Conservation (phyloP, 1,140 invertebrate species). For the Formica selysi region DNA sequence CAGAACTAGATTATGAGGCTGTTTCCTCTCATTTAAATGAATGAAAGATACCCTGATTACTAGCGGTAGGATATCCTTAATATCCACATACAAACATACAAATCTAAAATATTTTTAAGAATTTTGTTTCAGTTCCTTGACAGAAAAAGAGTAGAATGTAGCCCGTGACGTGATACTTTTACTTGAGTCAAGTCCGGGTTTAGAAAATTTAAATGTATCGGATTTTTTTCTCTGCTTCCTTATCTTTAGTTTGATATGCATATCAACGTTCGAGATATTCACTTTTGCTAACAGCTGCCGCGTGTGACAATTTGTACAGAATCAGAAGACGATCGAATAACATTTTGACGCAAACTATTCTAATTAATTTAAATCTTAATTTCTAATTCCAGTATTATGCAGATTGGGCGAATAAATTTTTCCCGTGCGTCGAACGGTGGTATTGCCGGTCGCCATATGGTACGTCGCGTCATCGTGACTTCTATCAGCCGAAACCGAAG, state of each 20-base stretch:
- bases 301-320: background rate
- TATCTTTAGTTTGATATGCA: conserved; percentile 7
- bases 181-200: no score
- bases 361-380: conserved; percentile 34
- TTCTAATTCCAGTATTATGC: conserved; percentile 49
- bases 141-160: conserved; percentile 13
- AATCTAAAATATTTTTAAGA: conserved; percentile 16
- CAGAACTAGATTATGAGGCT: background rate
- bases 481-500: background rate
- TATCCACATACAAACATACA: no score
- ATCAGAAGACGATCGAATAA: background rate
- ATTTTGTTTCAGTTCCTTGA: background rate
- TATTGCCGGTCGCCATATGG: background rate
- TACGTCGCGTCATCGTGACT: background rate
- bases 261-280: background rate
- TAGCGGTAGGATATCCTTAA: no score
- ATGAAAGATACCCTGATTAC: background rate
- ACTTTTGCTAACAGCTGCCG: background rate
- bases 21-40: conserved; percentile 26
- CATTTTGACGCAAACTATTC: conserved; percentile 30
- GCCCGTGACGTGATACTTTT: conserved; percentile 36
- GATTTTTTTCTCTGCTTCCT: background rate
- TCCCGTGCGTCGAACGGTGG: background rate
- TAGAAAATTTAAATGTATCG: no score
- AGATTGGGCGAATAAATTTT: conserved; percentile 44